Evolutionary conservation across 2,888 invertebrate species (phyloP).

Genomic region (Drosophila dives): DNA sequence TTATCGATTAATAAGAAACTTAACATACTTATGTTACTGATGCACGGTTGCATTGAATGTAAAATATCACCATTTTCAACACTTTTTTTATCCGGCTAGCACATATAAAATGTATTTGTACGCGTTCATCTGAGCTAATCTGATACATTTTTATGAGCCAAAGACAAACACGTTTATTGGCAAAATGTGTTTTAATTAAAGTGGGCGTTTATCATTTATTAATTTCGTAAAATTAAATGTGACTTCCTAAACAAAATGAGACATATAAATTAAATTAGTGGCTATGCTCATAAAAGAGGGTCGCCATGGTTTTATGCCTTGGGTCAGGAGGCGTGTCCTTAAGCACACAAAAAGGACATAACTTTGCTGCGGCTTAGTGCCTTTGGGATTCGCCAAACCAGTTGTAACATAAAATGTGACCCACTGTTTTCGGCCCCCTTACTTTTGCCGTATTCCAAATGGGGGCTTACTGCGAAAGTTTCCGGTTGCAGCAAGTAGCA

Average conservation of each 20-base stretch:
- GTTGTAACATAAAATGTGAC: slow-evolving; percentile 72
- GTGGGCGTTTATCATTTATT: slow-evolving; percentile 32
- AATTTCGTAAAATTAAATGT: slow-evolving; percentile 44
- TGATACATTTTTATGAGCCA: neutral
- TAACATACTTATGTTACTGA: no score
- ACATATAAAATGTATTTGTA: slow-evolving; percentile 42
- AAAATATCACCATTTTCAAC: no score
- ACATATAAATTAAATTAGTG: slow-evolving; percentile 62
- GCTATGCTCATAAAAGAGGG: slow-evolving; percentile 45
- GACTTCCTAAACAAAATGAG: slow-evolving; percentile 23
- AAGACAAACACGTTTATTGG: slow-evolving; percentile 21
- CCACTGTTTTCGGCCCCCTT: slow-evolving; percentile 53
- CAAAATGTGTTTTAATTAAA: slow-evolving; percentile 58
- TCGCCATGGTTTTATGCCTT: slow-evolving; percentile 41
- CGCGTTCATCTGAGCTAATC: neutral
- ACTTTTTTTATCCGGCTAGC: slow-evolving; percentile 11
- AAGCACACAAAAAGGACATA: slow-evolving; percentile 27
- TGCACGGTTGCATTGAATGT: no score
- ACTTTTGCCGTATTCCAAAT: slow-evolving; percentile 63
- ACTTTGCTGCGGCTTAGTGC: slow-evolving; percentile 70
- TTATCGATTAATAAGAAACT: no score
- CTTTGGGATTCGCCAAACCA: slow-evolving; percentile 33
- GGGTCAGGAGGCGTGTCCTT: slow-evolving; percentile 10
- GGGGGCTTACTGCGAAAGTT: slow-evolving; percentile 58
- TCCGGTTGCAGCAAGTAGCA: slow-evolving; percentile 71